Base-by-base conservation (phyloP, 2,888 invertebrate genomes). In the Aradus depressus region DNA sequence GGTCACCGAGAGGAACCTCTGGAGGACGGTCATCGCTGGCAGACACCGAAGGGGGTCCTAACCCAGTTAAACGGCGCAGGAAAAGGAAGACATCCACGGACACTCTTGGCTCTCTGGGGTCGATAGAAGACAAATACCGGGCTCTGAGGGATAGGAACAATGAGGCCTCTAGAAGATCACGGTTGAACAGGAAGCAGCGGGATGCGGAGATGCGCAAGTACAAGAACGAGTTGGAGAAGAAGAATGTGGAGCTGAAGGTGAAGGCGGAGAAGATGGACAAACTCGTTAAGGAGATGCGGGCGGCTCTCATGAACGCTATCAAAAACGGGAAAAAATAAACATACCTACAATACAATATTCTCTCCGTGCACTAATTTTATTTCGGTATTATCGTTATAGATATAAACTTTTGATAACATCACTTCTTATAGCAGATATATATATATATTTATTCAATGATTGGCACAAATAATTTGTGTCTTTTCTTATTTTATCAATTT, bases 91-190 rank as follows among this genome's bases (percentile, higher is more conserved):
- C 47, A 5, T 35, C 37, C 1, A 6, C 28, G 4, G 47, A 47
- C 14, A 26, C 37, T 26, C 28, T 28, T 8, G 47, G 38, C 3
- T 37, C 35, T 1, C 4, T n/a, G 4, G 21, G 22, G 12, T 10
- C 21, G 10, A 23, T 42, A 19, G 37, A 47, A 2, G 63, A 62
- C 39, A 76, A 72, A 58, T 84, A 84, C 64, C 70, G 81, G 44
- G 80, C 82, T 62, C 71, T 81, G 57, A 69, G 85, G 50, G 80
- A 81, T 63, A 82, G 81, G 64, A 85, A 85, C 67, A 85, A 85
- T 64, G 83, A 83, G 67, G 84, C 84, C 37, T 84, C 84, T 35
- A 73, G 84, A 60, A 75, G 78, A 60, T 84, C 84, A 1, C 70
- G 84, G 57, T 75, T 79, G 70, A 84, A 82, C 62, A 75, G 83